These are phyloP conservation scores for Thymelicus acteon DNA, from an alignment of 2,888 invertebrate species.

Conservation along the genomic window DNA sequence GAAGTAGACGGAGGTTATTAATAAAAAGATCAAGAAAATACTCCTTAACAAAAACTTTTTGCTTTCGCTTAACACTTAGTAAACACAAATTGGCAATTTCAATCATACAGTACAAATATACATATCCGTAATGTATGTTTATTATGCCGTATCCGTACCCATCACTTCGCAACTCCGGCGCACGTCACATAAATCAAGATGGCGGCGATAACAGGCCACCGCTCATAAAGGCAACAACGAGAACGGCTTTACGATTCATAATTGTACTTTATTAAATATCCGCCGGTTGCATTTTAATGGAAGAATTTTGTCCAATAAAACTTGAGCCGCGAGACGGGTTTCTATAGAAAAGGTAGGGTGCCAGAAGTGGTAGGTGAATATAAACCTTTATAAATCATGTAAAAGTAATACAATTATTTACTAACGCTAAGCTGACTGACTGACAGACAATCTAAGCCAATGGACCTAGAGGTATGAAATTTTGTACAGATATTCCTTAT, in stretches of 20 bases:
- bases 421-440: too few species aligned
- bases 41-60: too few species aligned
- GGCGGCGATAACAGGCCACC: constrained; percentile 77
- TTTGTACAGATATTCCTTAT: too few species aligned
- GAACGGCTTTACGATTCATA: constrained; percentile 83
- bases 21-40: too few species aligned
- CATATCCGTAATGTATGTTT: not conserved
- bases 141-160: constrained; percentile 46
- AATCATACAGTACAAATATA: too few species aligned
- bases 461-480: too few species aligned
- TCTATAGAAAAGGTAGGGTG: not conserved
- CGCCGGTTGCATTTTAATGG: constrained; percentile 75
- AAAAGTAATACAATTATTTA: too few species aligned
- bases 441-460: too few species aligned
- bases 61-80: too few species aligned
- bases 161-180: constrained; percentile 46
- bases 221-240: constrained; percentile 78
- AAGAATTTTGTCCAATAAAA: constrained; percentile 61
- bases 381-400: too few species aligned
- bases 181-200: constrained; percentile 79
- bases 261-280: constrained; percentile 82
- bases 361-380: not conserved
- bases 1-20: too few species aligned
- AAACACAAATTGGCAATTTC: too few species aligned
- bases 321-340: constrained; percentile 40